These are phyloP conservation scores for Pseudomugil gertrudae DNA, from an alignment of 2,797 vertebrate species.

Conservation along the genomic window DNA sequence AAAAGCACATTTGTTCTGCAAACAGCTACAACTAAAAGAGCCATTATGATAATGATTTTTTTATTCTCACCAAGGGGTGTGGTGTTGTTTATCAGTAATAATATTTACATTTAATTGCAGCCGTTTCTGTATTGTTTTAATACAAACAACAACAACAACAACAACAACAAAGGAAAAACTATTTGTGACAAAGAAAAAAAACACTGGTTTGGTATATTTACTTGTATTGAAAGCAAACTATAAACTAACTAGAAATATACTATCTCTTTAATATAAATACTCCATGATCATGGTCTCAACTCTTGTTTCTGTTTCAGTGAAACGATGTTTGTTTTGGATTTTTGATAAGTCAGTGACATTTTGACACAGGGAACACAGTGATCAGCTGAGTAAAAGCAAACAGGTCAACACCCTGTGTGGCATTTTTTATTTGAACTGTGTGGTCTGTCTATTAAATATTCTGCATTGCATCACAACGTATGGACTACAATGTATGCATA, in stretches of 20 bases:
- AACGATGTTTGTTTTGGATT: slow-evolving; percentile 3
- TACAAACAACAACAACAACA: not conserved
- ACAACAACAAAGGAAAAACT: no score
- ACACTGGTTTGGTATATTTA: not conserved
- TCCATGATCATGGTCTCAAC: not conserved
- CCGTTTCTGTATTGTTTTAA: not conserved
- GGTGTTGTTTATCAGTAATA: not conserved
- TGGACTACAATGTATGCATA: not conserved
- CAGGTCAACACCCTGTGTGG: slow-evolving; percentile 17
- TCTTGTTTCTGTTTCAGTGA: not conserved
- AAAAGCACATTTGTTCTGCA: not conserved
- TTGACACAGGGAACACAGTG: slow-evolving; percentile 11
- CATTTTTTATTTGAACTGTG: slow-evolving; percentile 17
- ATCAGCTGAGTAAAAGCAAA: slow-evolving; percentile 63
- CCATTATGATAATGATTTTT: not conserved
- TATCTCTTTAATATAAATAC: not conserved
- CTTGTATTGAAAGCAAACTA: not conserved
- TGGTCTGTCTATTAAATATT: not conserved
- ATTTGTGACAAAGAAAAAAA: not conserved
- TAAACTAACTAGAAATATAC: no score
- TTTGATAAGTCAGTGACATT: slow-evolving; percentile 51
- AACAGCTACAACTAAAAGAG: not conserved
- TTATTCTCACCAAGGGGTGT: not conserved
- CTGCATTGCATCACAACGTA: slow-evolving; percentile 31
- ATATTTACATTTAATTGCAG: not conserved